Percentiles rank a stretch among this genome's conserved stretches.
Evolutionary conservation across 2,888 invertebrate species (phyloP).

Genomic region (Athalia rosae): DNA sequence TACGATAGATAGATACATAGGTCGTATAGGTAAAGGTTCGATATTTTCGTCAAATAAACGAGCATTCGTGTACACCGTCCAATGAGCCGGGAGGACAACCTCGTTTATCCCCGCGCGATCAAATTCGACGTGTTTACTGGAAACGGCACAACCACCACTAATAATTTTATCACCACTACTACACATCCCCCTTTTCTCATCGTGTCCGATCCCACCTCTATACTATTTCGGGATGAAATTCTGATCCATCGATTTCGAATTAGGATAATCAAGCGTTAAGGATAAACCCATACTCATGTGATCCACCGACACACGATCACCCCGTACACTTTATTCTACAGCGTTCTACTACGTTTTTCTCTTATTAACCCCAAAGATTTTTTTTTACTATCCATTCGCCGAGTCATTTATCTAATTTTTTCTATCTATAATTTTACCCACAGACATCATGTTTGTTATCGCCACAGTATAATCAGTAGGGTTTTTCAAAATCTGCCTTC

Average conservation of each 20-base stretch:
- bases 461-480: no score
- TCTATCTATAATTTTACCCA: no score
- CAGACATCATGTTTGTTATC: no score
- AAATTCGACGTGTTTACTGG: conserved; percentile 33
- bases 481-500: no score
- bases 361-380: neutral
- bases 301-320: neutral
- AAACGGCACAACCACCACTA: neutral
- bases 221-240: conserved; percentile 20
- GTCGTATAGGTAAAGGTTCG: neutral
- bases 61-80: conserved; percentile 12
- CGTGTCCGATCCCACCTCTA: neutral
- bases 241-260: conserved; percentile 20
- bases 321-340: neutral
- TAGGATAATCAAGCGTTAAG: conserved; percentile 24
- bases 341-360: neutral
- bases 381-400: neutral
- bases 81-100: conserved; percentile 12
- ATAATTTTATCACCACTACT: neutral
- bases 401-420: neutral
- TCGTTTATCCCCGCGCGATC: conserved; percentile 24
- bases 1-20: neutral
- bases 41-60: conserved; percentile 15
- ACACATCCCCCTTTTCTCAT: neutral
- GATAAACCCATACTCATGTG: neutral